Evolutionary conservation across 2,888 invertebrate species (phyloP).

Genomic region (Syrista parreyssii): DNA sequence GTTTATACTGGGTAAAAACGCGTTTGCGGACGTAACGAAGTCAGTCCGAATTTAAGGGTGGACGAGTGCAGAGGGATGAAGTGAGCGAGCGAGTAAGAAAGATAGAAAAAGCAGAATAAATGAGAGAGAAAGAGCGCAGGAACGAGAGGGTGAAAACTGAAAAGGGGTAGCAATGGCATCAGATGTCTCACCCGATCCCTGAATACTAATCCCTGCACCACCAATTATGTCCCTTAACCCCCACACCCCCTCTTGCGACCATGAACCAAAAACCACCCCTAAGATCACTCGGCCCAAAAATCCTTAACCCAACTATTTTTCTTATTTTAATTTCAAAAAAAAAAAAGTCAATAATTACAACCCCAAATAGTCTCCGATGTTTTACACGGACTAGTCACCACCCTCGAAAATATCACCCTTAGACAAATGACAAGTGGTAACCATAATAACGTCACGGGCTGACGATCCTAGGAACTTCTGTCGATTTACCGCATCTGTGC

Average conservation of each 20-base stretch:
- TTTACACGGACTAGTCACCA: background rate
- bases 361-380: background rate
- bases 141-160: background rate
- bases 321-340: too few species aligned
- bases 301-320: background rate
- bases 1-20: constrained; percentile 2
- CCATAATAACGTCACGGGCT: constrained; percentile 19
- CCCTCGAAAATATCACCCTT: background rate
- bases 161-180: constrained; percentile 24
- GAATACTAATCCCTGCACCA: constrained; percentile 43
- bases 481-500: constrained; percentile 66
- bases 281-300: background rate
- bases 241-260: constrained; percentile 20
- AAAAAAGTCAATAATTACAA: background rate
- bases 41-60: background rate
- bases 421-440: constrained; percentile 18
- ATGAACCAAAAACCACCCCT: background rate
- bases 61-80: background rate
- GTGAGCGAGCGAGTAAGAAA: background rate
- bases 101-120: background rate
- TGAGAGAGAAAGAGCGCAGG: background rate
- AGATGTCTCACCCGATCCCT: constrained; percentile 41
- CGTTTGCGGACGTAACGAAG: constrained; percentile 2
- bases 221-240: constrained; percentile 41
- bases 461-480: constrained; percentile 58